Base-by-base conservation (phyloP, 1,140 invertebrate genomes). In the Temnothorax nylanderi region DNA sequence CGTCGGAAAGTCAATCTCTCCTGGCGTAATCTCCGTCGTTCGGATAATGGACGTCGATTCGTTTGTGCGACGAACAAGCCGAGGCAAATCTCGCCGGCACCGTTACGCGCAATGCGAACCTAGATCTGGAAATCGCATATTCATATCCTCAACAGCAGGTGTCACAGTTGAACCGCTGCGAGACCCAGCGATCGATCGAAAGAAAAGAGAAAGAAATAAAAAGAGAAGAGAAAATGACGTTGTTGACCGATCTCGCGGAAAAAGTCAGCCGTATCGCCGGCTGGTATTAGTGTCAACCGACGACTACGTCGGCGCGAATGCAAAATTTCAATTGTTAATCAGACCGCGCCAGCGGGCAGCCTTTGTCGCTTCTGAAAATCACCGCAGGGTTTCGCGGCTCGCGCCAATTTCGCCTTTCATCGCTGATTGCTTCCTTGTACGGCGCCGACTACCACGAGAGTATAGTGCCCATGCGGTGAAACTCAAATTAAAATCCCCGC, bases 371-470 rank as follows among this genome's bases (percentile, higher is more conserved):
- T 37, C 44, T 74, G 72, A 62, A 88, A 88, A 90, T 60, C 86
- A 89, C 88, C 88, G 88, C 85, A 60, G 88, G 84, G 74, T 84
- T 49, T 64, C 88, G 60, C 85, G 56, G 88, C 76, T 87, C 62
- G 72, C 87, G 88, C 85, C 88, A 89, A 89, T 91, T 88, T 87
- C 65, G 87, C 90, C 86, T 90, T 91, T 88, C 90, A 89, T 88
- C 91, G 86, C 51, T 92, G 91, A 92, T 92, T 92, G 91, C 91
- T 92, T 92, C 91, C 91, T 89, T 91, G 89, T 92, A 90, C 78
- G 84, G 88, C 56, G 64, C 54, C 72, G 44, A 62, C 51, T 56
- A 49, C 64, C 34, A 74, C 44, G 75, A 49, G 86, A 89, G 56
- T n/a, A 1, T 8, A 47, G 77, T 71, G 67, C 51, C 75, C 71